Percentiles rank a stretch among this genome's conserved stretches.
phyloP scores from a whole-genome alignment of 1,140 invertebrate species.

The Wasmannia auropunctata region DNA sequence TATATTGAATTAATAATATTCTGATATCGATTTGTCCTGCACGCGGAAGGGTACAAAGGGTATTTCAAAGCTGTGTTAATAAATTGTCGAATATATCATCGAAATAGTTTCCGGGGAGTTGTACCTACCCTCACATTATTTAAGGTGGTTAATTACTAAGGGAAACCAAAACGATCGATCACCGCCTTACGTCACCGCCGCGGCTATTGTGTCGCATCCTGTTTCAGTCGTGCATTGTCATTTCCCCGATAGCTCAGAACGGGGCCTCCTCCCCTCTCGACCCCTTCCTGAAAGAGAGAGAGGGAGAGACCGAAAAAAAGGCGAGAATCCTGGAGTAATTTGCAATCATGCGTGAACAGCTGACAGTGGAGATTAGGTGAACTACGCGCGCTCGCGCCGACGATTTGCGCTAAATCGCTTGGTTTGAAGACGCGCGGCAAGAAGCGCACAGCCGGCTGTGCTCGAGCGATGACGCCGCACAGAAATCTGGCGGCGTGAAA shows the following conservation, averaged over 20 bases:
- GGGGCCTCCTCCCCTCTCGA: background rate
- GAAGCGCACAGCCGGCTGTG: slow-evolving; percentile 33
- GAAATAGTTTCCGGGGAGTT: background rate
- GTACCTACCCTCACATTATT: slow-evolving; percentile 1
- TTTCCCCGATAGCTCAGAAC: slow-evolving; percentile 59
- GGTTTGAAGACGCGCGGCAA: slow-evolving; percentile 28
- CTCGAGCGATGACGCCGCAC: slow-evolving; percentile 29
- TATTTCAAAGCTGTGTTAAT: background rate
- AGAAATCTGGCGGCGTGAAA: background rate
- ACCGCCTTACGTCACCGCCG: slow-evolving; percentile 26
- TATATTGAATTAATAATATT: background rate
- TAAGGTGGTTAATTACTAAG: slow-evolving; percentile 41
- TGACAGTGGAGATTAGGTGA: slow-evolving; percentile 46
- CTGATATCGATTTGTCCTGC: background rate
- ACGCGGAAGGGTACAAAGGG: background rate
- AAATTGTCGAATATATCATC: background rate
- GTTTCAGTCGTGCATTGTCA: slow-evolving; percentile 66
- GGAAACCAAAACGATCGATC: slow-evolving; percentile 49
- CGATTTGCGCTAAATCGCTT: slow-evolving; percentile 56
- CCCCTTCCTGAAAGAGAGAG: too few species aligned
- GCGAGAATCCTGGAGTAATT: slow-evolving; percentile 59
- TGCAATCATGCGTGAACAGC: slow-evolving; percentile 68
- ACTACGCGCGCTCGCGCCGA: slow-evolving; percentile 33
- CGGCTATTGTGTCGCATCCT: slow-evolving; percentile 68
- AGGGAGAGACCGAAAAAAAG: slow-evolving; percentile 16